Evolutionary conservation across 1,140 invertebrate species (phyloP), one percentile per base, ranked within the genome.

Genomic region (Saccostrea glomerata): DNA sequence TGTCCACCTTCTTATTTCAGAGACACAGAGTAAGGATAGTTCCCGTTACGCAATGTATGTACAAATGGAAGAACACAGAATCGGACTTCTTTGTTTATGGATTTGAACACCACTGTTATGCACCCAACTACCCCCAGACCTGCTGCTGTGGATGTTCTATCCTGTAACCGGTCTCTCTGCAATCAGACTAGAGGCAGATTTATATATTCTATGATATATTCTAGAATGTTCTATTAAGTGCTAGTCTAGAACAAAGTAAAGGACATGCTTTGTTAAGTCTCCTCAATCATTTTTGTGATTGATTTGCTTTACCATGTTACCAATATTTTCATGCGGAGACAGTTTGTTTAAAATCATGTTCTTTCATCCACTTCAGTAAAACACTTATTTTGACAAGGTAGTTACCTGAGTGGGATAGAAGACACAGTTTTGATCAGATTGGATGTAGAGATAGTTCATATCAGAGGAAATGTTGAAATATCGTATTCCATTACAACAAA

Each of bases 101-200:
- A 15, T 92, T 92, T 83, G 93, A 94, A 85, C 90, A 91, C 87
- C 92, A 91, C 30, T 93, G 94, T 0, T 90, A 94, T 87, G 91
- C 92, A 12, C 93, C 93, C 0, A 92, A 92, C 73, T 94, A 94
- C 87, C 94, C 94, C 0, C 92, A 94, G 63, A 90, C 93, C 40
- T 94, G 92, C 86, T 94, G 94, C 87, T 94, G 93, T 86, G 93
- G 93, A 6, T 94, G 94, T 85, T 88, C 70, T n/a, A 91, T 94
- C 4, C 56, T 94, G n/a, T 94, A 90, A 90, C 5, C 0, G 15
- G 58, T 20, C 47, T 47, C 6, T 47, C 47, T 0, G 6, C 47
- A 47, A 47, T 9, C 47, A 6, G 47, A 47, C 47, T 47, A 47
- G 5, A 4, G n/a, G 6, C 17, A 63, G 58, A 63, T 63, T 63